Evolutionary conservation across 1,140 invertebrate species (phyloP), one percentile per base, ranked within the genome.

Genomic region (Globodera rostochiensis): DNA sequence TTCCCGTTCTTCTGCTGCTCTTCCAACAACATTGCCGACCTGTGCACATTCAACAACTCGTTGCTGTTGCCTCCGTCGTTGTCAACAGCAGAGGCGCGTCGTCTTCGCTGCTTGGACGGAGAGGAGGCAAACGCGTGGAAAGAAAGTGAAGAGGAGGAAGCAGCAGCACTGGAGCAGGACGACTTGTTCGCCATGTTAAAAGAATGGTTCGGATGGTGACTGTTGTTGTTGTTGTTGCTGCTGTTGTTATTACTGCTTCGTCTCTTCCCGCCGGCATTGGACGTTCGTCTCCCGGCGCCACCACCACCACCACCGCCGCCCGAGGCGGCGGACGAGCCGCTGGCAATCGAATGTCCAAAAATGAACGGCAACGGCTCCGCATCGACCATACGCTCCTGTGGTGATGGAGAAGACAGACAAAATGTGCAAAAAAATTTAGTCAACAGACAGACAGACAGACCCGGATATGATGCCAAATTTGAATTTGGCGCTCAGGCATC

Each of bases 361-460:
- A 83, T 49, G 71, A 83, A 25, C 1, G 19, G 50, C 15, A 74
- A 70, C 49, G 83, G 82, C n/a, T 46, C 25, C 36, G 82, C 45
- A 50, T 25, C 57, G 25, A 84, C 47, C 69, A 80, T 79, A 67
- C 71, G 66, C 25, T 70, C 70, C 67, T 84, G 69, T n/a, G 80
- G 36, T 36, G 1, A 36, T 36, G 36, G 36, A 82, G 25, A 2
- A 67, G 21, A 64, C 21, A 69, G 47, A 13, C 0, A 60, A 60
- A 49, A 19, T 50, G 64, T 19, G 11, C 49, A 5, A 76, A 15
- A 25, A 75, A 66, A 47, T 75, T 45, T 2, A 5, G 53, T 76
- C 6, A 76, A 76, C 21, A 74, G 45, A 25, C 25, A 25, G 25
- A 45, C 57, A 36, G 19, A 67, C 53, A 5, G 8, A 78, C 76